These are phyloP conservation scores for Colinus virginianus DNA, from an alignment of 2,113 vertebrate species.

Conservation along the genomic window DNA sequence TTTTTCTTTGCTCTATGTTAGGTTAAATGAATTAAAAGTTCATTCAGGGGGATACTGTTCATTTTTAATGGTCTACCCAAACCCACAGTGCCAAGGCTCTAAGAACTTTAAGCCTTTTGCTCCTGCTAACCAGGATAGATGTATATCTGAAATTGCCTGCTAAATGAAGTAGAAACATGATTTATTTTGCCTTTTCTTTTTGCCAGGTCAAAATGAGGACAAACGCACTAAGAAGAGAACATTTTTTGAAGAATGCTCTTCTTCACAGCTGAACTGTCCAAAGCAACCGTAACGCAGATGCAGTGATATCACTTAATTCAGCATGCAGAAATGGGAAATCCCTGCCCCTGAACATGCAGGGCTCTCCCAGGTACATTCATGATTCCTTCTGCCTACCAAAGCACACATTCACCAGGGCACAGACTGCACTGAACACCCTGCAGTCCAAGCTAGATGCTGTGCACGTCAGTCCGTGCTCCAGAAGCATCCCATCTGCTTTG, in stretches of 20 bases:
- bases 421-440: background rate
- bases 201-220: background rate
- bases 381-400: background rate
- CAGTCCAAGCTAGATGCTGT: background rate
- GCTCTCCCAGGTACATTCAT: background rate
- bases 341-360: fast-evolving
- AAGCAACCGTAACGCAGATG: background rate
- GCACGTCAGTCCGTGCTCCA: background rate
- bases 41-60: background rate
- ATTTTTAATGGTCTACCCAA: background rate
- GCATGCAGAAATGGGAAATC: background rate
- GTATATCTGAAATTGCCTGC: background rate
- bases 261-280: background rate
- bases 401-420: background rate
- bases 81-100: background rate
- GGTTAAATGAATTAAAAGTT: background rate
- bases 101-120: background rate
- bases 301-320: background rate
- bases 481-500: background rate
- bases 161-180: background rate
- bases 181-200: background rate
- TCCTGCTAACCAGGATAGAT: background rate
- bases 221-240: background rate
- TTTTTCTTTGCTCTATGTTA: background rate
- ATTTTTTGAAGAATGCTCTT: background rate